phyloP scores from a whole-genome alignment of 2,113 vertebrate genomes.

The Leucopsar rothschildi region DNA sequence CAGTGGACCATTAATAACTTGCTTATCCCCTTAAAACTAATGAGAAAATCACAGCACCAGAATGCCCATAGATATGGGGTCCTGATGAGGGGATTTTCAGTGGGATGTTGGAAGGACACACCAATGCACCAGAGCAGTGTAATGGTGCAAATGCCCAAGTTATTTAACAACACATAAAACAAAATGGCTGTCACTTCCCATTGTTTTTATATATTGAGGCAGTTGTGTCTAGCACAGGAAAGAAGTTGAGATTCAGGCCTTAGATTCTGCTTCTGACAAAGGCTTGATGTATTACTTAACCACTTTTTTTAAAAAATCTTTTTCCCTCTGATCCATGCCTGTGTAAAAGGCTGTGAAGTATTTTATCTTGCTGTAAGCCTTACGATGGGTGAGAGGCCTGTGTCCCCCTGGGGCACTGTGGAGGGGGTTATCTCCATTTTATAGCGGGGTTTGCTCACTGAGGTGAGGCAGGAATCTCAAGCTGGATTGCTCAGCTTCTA shows the following conservation, averaged over 20 bases:
- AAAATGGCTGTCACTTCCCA: background rate
- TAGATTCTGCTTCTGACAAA: background rate
- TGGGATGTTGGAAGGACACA: background rate
- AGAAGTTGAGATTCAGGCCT: background rate
- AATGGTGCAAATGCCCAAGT: background rate
- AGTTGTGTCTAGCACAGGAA: background rate
- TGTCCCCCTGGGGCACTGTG: fast-evolving
- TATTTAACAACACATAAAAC: background rate
- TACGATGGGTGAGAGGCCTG: background rate
- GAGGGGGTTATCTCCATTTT: background rate
- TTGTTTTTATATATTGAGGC: background rate
- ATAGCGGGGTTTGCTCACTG: fast-evolving
- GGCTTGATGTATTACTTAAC: background rate
- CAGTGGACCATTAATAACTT: background rate
- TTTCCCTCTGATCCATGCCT: background rate
- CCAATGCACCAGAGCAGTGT: background rate
- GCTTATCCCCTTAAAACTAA: background rate
- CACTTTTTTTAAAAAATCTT: background rate
- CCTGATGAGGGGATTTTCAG: background rate
- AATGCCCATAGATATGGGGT: background rate
- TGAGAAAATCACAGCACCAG: background rate
- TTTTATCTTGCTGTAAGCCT: background rate
- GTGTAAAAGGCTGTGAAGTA: background rate
- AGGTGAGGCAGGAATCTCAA: background rate
- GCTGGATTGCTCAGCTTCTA: background rate